Evolutionary conservation across 2,797 vertebrate species (phyloP).

Genomic region (Coreius guichenoti): DNA sequence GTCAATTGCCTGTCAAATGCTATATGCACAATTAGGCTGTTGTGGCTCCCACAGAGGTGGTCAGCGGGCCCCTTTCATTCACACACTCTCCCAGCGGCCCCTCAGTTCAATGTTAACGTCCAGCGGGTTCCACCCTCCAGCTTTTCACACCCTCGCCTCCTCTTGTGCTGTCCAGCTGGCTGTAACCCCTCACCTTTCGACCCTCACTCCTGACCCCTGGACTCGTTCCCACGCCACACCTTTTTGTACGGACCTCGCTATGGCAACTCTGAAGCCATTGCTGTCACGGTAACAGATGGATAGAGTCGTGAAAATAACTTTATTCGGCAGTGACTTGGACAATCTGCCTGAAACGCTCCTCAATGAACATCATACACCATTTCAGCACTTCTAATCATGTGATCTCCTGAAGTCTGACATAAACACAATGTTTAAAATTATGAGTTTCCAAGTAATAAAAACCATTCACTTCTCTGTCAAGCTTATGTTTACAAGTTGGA

Average conservation of each 20-base stretch:
- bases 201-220: slow-evolving; percentile 83
- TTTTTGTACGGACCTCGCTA: slow-evolving; percentile 81
- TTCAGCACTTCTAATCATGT: slow-evolving; percentile 66
- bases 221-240: slow-evolving; percentile 85
- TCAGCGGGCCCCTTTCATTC: slow-evolving; percentile 63
- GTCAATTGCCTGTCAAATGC: slow-evolving; percentile 81
- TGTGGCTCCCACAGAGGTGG: slow-evolving; percentile 65
- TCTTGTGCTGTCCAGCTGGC: slow-evolving; percentile 84
- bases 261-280: slow-evolving; percentile 80
- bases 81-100: slow-evolving; percentile 48
- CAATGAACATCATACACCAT: slow-evolving; percentile 65
- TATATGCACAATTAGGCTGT: slow-evolving; percentile 70
- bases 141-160: slow-evolving; percentile 80
- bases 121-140: slow-evolving; percentile 75
- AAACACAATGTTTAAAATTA: neutral
- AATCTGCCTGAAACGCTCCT: slow-evolving; percentile 63
- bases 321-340: slow-evolving; percentile 74
- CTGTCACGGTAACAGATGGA: slow-evolving; percentile 86
- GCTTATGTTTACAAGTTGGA: neutral
- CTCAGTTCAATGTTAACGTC: slow-evolving; percentile 83
- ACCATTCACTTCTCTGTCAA: neutral
- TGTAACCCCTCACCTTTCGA: slow-evolving; percentile 75
- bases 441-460: neutral
- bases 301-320: slow-evolving; percentile 79
- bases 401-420: slow-evolving; percentile 76